phyloP scores from a whole-genome alignment of 2,113 vertebrate species.

The Apteryx owenii region DNA sequence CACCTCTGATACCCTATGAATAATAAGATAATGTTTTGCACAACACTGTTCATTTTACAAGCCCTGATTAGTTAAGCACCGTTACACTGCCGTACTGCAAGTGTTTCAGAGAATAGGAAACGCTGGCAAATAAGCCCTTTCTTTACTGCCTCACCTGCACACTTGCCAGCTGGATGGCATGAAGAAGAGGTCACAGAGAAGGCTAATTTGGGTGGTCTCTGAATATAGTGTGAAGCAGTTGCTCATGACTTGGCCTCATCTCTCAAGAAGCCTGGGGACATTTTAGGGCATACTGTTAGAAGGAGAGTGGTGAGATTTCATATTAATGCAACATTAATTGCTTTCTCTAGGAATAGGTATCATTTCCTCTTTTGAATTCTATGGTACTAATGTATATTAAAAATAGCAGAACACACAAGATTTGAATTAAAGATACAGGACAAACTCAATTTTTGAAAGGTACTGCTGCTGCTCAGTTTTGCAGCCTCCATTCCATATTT shows the following conservation, averaged over 20 bases:
- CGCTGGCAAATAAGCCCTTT: not conserved
- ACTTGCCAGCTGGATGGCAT: not conserved
- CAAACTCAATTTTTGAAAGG: not conserved
- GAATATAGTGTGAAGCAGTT: not conserved
- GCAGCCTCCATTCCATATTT: not conserved
- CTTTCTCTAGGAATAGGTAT: not conserved
- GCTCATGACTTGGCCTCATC: not conserved
- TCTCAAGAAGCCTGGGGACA: not conserved
- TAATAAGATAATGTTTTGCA: not conserved
- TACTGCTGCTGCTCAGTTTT: not conserved
- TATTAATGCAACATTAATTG: not conserved
- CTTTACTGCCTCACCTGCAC: not conserved
- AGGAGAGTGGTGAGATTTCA: accelerated
- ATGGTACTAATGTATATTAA: not conserved
- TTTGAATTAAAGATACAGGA: not conserved
- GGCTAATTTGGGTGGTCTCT: not conserved
- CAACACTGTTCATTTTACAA: not conserved
- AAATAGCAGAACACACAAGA: not conserved
- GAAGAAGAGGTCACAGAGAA: not conserved
- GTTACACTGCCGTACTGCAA: not conserved
- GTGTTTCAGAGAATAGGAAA: not conserved
- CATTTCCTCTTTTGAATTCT: not conserved
- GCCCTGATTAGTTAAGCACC: not conserved
- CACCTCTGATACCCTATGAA: not conserved
- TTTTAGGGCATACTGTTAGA: not conserved